A percentile compares a stretch with the other conserved stretches of the same genome.
phyloP scores from a whole-genome alignment of 2,888 invertebrate genomes.

The Agrotis puta region DNA sequence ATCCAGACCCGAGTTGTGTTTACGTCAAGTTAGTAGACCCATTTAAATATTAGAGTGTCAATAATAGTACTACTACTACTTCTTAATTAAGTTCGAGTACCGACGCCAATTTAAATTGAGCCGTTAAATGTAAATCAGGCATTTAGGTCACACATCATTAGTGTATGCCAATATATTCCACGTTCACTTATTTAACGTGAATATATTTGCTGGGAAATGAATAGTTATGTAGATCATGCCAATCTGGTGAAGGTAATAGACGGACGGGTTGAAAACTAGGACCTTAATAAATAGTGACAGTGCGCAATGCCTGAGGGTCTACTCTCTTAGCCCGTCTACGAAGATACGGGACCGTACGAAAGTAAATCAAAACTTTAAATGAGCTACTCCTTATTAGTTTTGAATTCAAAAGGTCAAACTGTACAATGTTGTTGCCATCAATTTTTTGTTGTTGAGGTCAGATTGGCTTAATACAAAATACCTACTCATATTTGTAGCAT shows the following conservation, averaged over 20 bases:
- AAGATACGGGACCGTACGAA: too few relatives aligned
- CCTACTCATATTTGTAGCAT: constrained; percentile 22
- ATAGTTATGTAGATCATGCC: constrained; percentile 22
- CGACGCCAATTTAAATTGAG: constrained; percentile 52
- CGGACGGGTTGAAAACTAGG: background rate
- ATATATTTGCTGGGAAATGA: constrained; percentile 24
- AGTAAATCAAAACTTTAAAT: too few relatives aligned
- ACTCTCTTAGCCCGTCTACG: too few relatives aligned
- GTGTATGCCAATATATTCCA: constrained; percentile 49
- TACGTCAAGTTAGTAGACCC: background rate
- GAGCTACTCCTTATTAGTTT: too few relatives aligned
- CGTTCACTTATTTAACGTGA: constrained; percentile 58
- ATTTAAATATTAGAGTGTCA: constrained; percentile 22
- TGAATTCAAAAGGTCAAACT: too few relatives aligned
- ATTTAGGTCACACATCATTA: constrained; percentile 63
- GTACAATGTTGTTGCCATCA: too few relatives aligned
- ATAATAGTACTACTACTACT: constrained; percentile 36
- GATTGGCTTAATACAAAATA: too few relatives aligned
- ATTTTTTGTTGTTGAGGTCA: too few relatives aligned
- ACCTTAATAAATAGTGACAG: background rate
- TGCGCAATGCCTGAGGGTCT: too few relatives aligned
- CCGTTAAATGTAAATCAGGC: constrained; percentile 49
- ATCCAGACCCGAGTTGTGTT: background rate
- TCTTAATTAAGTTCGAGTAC: constrained; percentile 54
- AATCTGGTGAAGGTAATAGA: constrained; percentile 7